Evolutionary conservation across 1,140 invertebrate species (phyloP).

Genomic region (Venustaconcha ellipsiformis): DNA sequence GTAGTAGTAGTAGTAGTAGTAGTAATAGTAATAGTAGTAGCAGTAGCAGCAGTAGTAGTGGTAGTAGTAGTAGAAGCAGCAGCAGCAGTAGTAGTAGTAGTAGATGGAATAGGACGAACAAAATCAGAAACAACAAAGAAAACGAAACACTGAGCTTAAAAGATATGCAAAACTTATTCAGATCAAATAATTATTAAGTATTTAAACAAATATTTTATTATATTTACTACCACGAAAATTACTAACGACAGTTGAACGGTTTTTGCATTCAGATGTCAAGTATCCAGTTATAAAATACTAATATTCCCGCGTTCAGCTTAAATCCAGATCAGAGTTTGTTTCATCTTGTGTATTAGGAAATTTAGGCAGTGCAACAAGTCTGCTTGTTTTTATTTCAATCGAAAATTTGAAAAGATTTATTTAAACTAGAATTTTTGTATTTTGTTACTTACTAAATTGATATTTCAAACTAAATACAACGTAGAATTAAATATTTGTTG

Average conservation of each 20-base stretch:
- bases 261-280: not conserved
- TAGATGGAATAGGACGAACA: slow-evolving; percentile 7
- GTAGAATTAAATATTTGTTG: not conserved
- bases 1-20: slow-evolving; percentile 15
- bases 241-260: not conserved
- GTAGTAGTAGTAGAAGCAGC: slow-evolving; percentile 18
- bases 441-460: not conserved
- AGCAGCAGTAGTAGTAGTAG: slow-evolving; percentile 22
- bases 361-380: not conserved
- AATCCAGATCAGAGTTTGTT: too few species aligned
- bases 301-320: too few species aligned
- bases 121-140: slow-evolving; percentile 13
- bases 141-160: slow-evolving; percentile 9
- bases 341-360: too few species aligned
- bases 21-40: slow-evolving; percentile 27
- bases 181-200: not conserved
- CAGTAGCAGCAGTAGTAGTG: slow-evolving; percentile 18
- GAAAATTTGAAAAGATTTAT: not conserved
- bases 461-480: not conserved
- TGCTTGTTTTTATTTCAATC: not conserved
- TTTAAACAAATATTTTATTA: not conserved
- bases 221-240: not conserved
- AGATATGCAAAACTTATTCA: not conserved
- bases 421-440: not conserved
- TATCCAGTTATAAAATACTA: not conserved